These are phyloP conservation scores for Catharus minimus DNA, from an alignment of 2,113 vertebrate genomes.

Conservation along the genomic window DNA sequence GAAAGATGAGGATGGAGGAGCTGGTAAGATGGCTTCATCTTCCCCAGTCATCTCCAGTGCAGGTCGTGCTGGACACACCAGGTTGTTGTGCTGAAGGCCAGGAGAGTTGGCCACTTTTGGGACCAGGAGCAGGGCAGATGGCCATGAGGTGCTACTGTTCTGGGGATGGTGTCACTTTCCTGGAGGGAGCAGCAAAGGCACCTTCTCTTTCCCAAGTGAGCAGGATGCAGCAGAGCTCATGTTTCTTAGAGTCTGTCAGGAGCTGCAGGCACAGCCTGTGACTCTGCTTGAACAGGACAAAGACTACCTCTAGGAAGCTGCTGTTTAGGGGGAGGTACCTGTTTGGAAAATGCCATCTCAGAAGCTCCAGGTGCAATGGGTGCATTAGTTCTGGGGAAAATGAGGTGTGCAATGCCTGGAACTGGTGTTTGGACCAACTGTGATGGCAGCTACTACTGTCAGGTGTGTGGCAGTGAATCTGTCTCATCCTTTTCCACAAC, in stretches of 20 bases:
- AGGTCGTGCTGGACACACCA: accelerated
- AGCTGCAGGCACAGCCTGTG: neutral
- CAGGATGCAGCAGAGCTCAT: neutral
- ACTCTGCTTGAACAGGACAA: neutral
- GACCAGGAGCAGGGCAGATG: accelerated
- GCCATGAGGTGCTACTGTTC: neutral
- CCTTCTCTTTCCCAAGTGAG: neutral
- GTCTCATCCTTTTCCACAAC: neutral
- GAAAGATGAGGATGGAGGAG: neutral
- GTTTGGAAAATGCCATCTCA: neutral
- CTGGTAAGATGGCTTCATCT: neutral
- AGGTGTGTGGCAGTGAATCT: neutral
- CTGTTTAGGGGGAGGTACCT: neutral
- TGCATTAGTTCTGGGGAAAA: neutral
- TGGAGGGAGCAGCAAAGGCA: neutral
- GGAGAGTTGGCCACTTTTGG: neutral
- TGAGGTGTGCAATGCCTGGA: accelerated
- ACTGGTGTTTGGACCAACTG: neutral
- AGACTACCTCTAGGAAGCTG: neutral
- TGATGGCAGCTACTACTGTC: neutral
- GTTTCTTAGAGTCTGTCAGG: neutral
- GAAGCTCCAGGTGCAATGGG: neutral
- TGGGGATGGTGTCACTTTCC: neutral
- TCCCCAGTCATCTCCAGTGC: accelerated
- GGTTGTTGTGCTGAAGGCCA: neutral